Evolutionary conservation across 2,888 invertebrate genomes (phyloP).

Genomic region (Philhelius pedissequus): DNA sequence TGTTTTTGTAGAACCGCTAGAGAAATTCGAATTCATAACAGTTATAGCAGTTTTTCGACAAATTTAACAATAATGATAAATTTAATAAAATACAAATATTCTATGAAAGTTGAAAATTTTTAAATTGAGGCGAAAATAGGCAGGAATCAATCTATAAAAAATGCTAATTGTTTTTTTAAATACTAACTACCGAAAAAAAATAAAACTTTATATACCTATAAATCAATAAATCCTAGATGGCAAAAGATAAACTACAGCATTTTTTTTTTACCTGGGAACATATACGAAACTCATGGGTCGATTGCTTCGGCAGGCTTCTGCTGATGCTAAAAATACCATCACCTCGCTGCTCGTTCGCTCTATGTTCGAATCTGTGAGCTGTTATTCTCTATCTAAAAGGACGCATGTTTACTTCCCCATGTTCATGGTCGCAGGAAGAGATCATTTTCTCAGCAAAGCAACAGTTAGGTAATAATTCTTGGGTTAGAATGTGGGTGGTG

Average conservation of each 20-base stretch:
- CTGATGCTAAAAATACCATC: slow-evolving; percentile 56
- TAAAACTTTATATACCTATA: background rate
- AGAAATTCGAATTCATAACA: too few relatives aligned
- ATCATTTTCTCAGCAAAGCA: slow-evolving; percentile 32
- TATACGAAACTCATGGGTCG: slow-evolving; percentile 27
- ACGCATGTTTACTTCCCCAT: slow-evolving; percentile 44
- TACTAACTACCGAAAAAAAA: background rate
- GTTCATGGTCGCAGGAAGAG: background rate
- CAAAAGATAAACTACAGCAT: slow-evolving; percentile 14
- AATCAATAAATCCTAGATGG: slow-evolving; percentile 31
- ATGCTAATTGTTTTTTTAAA: background rate
- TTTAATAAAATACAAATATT: background rate
- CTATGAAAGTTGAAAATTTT: background rate
- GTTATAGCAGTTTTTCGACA: too few relatives aligned
- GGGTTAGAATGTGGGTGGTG: background rate
- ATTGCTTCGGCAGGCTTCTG: slow-evolving; percentile 40
- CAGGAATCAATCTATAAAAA: background rate
- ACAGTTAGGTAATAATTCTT: slow-evolving; percentile 62
- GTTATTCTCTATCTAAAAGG: background rate
- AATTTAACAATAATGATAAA: background rate
- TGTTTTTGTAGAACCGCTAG: too few relatives aligned
- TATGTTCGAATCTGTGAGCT: slow-evolving; percentile 28
- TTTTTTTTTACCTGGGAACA: slow-evolving; percentile 19
- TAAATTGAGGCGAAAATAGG: background rate
- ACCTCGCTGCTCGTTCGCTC: background rate